A percentile compares a stretch with the other conserved stretches of the same genome.
Evolutionary conservation across 2,888 invertebrate genomes (phyloP).

Genomic region (Carabus problematicus): DNA sequence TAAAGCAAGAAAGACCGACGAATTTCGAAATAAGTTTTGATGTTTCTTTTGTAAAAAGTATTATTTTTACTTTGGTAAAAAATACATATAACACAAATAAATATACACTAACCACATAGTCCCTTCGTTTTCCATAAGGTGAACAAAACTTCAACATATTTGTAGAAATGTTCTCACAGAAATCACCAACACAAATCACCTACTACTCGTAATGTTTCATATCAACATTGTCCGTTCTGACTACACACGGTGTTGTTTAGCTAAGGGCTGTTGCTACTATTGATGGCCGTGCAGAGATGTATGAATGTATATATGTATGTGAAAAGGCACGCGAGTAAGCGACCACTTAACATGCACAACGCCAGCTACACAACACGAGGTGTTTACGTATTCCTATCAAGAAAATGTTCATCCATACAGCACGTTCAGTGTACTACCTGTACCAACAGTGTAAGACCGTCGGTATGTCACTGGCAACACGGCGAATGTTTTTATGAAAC

Average conservation of each 20-base stretch:
- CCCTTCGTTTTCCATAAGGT: conserved; percentile 52
- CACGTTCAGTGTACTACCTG: conserved; percentile 9
- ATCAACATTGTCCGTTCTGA: not conserved
- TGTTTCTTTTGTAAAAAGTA: too few species aligned
- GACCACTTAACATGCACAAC: conserved; percentile 9
- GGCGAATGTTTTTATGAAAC: conserved; percentile 14
- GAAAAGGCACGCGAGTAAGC: not conserved
- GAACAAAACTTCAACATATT: conserved; percentile 60
- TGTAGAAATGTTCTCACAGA: conserved; percentile 9
- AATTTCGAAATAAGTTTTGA: too few species aligned
- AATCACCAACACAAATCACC: not conserved
- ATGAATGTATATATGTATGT: too few species aligned
- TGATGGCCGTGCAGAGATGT: too few species aligned
- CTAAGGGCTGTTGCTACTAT: not conserved
- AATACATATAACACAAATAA: conserved; percentile 59
- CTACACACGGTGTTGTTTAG: not conserved
- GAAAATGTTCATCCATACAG: conserved; percentile 13
- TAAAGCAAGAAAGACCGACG: too few species aligned
- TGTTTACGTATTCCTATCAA: conserved; percentile 31
- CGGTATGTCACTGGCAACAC: not conserved
- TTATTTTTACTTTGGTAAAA: too few species aligned
- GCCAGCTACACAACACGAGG: not conserved
- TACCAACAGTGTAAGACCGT: not conserved
- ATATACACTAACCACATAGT: conserved; percentile 63
- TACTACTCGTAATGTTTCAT: not conserved